Conservation (phyloP, 2,113 vertebrate species). For the Andinoacara biseriatus region DNA sequence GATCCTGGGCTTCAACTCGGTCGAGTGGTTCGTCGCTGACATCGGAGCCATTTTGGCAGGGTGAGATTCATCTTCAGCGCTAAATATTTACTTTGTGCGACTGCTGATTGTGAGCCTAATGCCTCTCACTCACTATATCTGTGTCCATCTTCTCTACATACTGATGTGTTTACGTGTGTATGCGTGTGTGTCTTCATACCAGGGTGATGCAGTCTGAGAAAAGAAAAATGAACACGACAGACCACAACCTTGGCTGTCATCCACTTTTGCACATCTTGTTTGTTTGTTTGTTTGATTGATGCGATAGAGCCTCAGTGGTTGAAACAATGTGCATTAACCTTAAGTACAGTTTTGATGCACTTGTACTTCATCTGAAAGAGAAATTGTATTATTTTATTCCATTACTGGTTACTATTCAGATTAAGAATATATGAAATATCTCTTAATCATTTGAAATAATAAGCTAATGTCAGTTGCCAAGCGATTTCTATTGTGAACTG, state of each 20-base stretch:
- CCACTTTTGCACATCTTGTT: neutral
- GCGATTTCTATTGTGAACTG: neutral
- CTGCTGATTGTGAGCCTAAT: rapidly evolving
- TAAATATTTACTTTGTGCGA: neutral
- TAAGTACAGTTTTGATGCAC: rapidly evolving
- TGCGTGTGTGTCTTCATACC: neutral
- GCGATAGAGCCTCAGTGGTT: neutral
- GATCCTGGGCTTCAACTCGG: conserved; percentile 93
- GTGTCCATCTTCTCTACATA: neutral
- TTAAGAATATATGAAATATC: no score
- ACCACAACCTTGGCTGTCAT: neutral
- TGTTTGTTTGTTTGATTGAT: neutral
- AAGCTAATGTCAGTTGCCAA: no score
- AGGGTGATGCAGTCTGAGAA: neutral
- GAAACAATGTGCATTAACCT: neutral
- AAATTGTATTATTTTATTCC: no score
- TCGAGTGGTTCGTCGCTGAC: conserved; percentile 90
- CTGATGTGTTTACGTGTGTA: neutral
- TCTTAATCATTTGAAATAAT: no score
- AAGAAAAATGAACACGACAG: neutral
- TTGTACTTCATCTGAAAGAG: no score
- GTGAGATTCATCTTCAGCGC: conserved; percentile 74
- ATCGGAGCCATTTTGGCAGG: conserved; percentile 90
- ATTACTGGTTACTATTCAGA: no score
- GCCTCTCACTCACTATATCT: rapidly evolving